A percentile compares a stretch with the other conserved stretches of the same genome.
Evolutionary conservation across 2,113 vertebrate species (phyloP).

Genomic region (Podilymbus podiceps): DNA sequence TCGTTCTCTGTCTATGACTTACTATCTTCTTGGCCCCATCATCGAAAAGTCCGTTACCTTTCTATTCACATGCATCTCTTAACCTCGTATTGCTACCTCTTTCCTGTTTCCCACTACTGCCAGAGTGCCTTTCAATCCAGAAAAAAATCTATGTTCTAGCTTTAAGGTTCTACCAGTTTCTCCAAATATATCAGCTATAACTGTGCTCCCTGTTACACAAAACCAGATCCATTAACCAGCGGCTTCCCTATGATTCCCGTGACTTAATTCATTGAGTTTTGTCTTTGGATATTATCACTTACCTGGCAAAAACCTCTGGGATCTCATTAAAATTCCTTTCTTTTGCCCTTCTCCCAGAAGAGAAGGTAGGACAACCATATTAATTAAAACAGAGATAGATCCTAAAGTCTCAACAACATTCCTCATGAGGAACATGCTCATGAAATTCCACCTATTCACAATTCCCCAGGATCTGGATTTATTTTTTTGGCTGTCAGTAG

Average conservation of each 20-base stretch:
- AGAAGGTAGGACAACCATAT: not conserved
- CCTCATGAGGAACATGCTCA: not conserved
- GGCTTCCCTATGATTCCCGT: not conserved
- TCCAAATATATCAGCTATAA: not conserved
- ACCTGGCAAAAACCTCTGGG: not conserved
- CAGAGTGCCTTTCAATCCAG: not conserved
- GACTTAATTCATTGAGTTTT: not conserved
- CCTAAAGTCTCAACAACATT: constrained; percentile 18
- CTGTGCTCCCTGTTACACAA: not conserved
- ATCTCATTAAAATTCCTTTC: constrained; percentile 31
- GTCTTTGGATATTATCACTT: not conserved
- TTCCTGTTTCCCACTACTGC: not conserved
- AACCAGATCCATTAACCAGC: not conserved
- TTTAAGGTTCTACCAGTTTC: not conserved
- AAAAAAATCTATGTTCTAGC: not conserved
- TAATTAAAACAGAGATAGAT: constrained; percentile 38
- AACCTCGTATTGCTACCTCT: not conserved
- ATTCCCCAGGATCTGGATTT: not conserved
- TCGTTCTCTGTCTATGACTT: not conserved
- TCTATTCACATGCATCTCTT: not conserved
- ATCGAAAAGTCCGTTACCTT: not conserved
- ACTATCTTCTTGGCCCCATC: not conserved
- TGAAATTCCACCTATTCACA: not conserved
- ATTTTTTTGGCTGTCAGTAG: not conserved
- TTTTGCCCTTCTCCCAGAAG: constrained; percentile 1